Percentiles rank a stretch among this genome's conserved stretches.
Evolutionary conservation across 2,888 invertebrate species (phyloP).

Genomic region (Silvanus unidentatus): DNA sequence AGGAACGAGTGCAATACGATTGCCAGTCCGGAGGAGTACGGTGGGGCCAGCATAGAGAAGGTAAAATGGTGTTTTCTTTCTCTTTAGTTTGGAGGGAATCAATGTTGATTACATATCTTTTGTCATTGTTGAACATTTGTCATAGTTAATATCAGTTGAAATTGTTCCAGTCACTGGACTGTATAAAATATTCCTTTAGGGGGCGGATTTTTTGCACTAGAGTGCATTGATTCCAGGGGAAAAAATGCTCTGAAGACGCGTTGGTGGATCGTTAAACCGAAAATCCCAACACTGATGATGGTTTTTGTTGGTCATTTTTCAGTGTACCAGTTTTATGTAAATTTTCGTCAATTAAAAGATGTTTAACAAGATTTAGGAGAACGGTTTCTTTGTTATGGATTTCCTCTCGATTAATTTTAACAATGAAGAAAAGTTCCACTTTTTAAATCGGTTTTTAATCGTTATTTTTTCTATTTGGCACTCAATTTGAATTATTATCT

Average conservation of each 20-base stretch:
- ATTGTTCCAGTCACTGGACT: slow-evolving; percentile 1
- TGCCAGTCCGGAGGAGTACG: slow-evolving; percentile 47
- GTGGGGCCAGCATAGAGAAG: slow-evolving; percentile 50
- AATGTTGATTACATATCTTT: slow-evolving; percentile 1
- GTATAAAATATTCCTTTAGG: not conserved
- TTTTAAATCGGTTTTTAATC: not conserved
- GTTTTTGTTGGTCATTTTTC: too few species aligned
- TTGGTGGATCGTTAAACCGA: too few species aligned
- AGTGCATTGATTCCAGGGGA: too few species aligned
- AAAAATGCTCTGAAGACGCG: too few species aligned
- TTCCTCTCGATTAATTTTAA: slow-evolving; percentile 1
- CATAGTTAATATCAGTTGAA: slow-evolving; percentile 2
- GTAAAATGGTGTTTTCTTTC: slow-evolving; percentile 37
- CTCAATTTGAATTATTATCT: not conserved
- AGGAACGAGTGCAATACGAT: slow-evolving; percentile 40
- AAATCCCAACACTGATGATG: too few species aligned
- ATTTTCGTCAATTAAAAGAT: too few species aligned
- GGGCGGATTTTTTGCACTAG: too few species aligned
- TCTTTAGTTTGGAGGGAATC: not conserved
- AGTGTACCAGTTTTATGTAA: too few species aligned
- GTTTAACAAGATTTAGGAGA: too few species aligned
- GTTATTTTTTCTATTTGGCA: not conserved
- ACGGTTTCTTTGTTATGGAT: too few species aligned
- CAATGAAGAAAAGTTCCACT: not conserved
- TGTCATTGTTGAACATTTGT: not conserved